These are phyloP conservation scores for Diogma glabrata DNA, from an alignment of 2,888 invertebrate species.

Conservation along the genomic window DNA sequence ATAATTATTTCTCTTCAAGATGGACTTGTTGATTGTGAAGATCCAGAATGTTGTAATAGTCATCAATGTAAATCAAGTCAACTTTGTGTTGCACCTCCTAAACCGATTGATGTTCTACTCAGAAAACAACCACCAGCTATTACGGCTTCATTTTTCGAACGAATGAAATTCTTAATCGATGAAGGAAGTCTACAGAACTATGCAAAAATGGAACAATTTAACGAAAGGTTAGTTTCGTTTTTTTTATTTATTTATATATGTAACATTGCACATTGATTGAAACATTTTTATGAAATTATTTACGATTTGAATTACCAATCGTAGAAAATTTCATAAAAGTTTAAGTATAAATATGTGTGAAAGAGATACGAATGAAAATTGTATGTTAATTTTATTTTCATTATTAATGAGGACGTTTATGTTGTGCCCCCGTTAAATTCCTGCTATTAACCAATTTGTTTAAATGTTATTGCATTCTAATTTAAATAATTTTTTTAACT, in stretches of 20 bases:
- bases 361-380: no score
- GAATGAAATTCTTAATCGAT: conserved; percentile 97
- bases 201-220: conserved; percentile 89
- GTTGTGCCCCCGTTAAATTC: conserved; percentile 67
- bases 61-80: conserved; percentile 73
- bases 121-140: conserved; percentile 93
- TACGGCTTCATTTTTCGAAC: conserved; percentile 95
- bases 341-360: conserved; percentile 10
- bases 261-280: background rate
- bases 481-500: no score
- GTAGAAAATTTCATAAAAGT: conserved; percentile 6
- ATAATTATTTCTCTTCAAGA: conserved; percentile 44
- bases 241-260: conserved; percentile 9
- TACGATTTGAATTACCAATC: background rate
- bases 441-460: conserved; percentile 21
- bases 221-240: conserved; percentile 73
- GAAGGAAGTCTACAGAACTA: conserved; percentile 97
- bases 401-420: no score
- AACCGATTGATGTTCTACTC: conserved; percentile 89
- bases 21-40: conserved; percentile 93
- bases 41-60: conserved; percentile 92
- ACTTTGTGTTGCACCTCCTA: conserved; percentile 87
- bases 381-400: no score
- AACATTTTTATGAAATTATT: conserved; percentile 1
- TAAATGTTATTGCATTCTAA: conserved; percentile 15